phyloP scores from a whole-genome alignment of 2,888 invertebrate species.

The Odontothrips loti region DNA sequence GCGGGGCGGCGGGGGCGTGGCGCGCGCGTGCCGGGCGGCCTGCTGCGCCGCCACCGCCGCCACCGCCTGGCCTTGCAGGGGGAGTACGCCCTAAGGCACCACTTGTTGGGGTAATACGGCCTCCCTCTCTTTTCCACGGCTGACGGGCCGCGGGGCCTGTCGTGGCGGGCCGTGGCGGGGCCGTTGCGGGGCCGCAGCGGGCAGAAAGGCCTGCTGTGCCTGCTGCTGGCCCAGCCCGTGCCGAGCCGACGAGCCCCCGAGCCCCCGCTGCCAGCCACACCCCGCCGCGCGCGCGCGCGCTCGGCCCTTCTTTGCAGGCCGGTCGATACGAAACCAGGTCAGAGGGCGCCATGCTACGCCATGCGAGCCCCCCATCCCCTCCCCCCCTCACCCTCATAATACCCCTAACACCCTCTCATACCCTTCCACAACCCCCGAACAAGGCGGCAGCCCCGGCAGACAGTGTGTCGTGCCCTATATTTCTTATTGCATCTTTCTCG shows the following conservation, averaged over 20 bases:
- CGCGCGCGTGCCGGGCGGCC: no score
- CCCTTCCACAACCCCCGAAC: background rate
- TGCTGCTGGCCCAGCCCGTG: no score
- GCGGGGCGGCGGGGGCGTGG: no score
- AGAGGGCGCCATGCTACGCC: constrained; percentile 5
- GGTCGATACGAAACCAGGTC: constrained; percentile 22
- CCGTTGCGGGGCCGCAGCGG: no score
- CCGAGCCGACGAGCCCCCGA: no score
- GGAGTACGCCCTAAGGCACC: constrained; percentile 2
- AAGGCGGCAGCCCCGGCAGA: background rate
- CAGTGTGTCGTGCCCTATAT: background rate
- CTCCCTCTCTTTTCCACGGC: background rate
- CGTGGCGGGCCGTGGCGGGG: no score
- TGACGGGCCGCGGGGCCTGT: no score
- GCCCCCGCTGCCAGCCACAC: no score
- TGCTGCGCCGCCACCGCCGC: no score
- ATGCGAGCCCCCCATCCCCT: background rate
- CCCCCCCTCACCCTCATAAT: background rate
- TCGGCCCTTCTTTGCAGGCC: background rate
- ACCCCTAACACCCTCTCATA: background rate
- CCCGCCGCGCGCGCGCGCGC: background rate
- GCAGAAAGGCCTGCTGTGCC: no score
- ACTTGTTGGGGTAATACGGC: constrained; percentile 22
- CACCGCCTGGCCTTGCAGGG: background rate
- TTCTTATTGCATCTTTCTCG: background rate